Conservation (phyloP, 2,888 invertebrate genomes). For the Myathropa florea region DNA sequence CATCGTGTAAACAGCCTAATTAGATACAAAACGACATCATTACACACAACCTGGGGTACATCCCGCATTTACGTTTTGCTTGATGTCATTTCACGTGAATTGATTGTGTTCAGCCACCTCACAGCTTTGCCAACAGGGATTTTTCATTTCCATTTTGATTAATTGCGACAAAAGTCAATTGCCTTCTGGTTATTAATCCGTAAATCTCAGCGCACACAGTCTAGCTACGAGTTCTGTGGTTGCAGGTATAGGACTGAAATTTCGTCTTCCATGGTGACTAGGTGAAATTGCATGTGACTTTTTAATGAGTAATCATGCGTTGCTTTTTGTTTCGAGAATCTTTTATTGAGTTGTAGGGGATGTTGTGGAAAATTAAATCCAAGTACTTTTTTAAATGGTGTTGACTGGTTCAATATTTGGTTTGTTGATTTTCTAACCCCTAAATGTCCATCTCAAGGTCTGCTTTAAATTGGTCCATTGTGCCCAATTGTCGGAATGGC, state of each 20-base stretch:
- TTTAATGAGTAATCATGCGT: not conserved
- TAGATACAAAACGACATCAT: not conserved
- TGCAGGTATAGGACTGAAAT: not conserved
- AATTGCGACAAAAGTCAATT: not conserved
- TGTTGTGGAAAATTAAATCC: not conserved
- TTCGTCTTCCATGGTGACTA: not conserved
- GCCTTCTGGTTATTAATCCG: not conserved
- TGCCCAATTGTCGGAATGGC: too few relatives aligned
- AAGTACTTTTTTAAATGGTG: too few relatives aligned
- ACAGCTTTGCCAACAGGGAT: not conserved
- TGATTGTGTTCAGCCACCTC: not conserved
- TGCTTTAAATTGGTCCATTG: too few relatives aligned
- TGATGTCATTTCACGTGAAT: not conserved
- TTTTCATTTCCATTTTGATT: slow-evolving; percentile 8
- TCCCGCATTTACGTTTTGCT: not conserved
- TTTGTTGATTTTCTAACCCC: too few relatives aligned
- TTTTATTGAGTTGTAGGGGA: not conserved
- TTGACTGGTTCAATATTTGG: too few relatives aligned
- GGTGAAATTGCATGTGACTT: not conserved
- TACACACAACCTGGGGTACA: not conserved
- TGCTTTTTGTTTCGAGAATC: not conserved
- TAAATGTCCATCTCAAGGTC: too few relatives aligned
- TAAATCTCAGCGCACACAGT: not conserved
- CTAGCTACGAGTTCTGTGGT: not conserved
- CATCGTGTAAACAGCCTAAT: not conserved